Conservation (phyloP, 2,797 vertebrate genomes). For the Gymnopithys bicolor region DNA sequence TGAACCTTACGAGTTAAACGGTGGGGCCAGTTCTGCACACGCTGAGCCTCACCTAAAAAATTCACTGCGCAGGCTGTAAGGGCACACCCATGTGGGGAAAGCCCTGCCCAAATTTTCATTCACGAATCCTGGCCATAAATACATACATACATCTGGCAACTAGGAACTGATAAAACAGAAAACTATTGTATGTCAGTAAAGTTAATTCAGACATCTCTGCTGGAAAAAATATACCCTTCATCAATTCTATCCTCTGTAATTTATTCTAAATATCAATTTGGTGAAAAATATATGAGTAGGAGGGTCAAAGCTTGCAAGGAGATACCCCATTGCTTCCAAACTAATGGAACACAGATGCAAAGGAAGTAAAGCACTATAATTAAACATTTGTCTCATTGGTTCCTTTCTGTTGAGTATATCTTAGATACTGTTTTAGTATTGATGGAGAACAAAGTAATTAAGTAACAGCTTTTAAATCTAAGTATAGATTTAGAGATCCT, state of each 20-base stretch:
- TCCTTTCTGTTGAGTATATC: background rate
- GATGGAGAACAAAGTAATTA: background rate
- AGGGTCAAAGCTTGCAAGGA: conserved; percentile 65
- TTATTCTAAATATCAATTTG: conserved; percentile 69
- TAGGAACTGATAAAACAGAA: background rate
- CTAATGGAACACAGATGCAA: conserved; percentile 70
- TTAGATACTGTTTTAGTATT: conserved; percentile 31
- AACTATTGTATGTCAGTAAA: conserved; percentile 3
- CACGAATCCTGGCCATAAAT: too few species aligned
- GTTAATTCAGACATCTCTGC: conserved; percentile 55
- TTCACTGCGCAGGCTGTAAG: too few species aligned
- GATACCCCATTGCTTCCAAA: conserved; percentile 22
- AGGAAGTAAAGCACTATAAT: conserved; percentile 65
- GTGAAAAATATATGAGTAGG: conserved; percentile 40
- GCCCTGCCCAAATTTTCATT: too few species aligned
- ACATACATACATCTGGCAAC: background rate
- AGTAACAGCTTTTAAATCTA: background rate
- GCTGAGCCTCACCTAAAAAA: too few species aligned
- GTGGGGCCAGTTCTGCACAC: too few species aligned
- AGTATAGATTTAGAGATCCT: background rate
- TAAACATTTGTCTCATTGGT: conserved; percentile 58
- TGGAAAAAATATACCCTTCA: conserved; percentile 33
- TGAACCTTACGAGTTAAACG: too few species aligned
- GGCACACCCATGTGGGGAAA: too few species aligned
- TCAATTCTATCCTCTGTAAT: conserved; percentile 42